phyloP scores from a whole-genome alignment of 2,888 invertebrate genomes.

The Cyclophora punctaria region DNA sequence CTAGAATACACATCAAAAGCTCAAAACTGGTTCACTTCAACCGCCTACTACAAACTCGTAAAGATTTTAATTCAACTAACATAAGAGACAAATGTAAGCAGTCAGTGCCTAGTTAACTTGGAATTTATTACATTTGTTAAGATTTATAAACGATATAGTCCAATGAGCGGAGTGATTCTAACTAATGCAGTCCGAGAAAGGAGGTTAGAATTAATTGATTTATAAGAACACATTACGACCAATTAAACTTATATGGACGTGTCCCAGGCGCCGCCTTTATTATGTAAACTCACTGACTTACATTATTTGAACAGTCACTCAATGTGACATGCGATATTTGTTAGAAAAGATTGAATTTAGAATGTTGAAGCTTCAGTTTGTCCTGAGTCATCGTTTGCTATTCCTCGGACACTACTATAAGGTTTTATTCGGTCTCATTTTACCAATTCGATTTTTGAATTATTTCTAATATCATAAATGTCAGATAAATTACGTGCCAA shows the following conservation, averaged over 20 bases:
- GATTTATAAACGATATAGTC: conserved; percentile 36
- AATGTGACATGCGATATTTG: conserved; percentile 30
- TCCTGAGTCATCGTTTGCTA: no score
- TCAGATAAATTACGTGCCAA: no score
- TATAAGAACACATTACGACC: conserved; percentile 51
- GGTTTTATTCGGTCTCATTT: no score
- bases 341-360: conserved; percentile 7
- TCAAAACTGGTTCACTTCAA: no score
- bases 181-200: conserved; percentile 44
- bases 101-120: conserved; percentile 16
- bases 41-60: conserved; percentile 6
- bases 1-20: no score
- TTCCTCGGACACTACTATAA: no score
- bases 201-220: conserved; percentile 55
- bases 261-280: conserved; percentile 33
- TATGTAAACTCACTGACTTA: conserved; percentile 28
- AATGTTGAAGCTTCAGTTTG: no score
- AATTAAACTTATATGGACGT: conserved; percentile 51
- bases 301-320: conserved; percentile 34
- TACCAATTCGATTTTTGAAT: no score
- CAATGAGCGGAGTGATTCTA: conserved; percentile 36
- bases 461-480: no score
- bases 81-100: conserved; percentile 21
- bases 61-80: conserved; percentile 13
- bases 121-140: conserved; percentile 33